Conservation (phyloP, 2,888 invertebrate species). For the Deilephila elpenor region DNA sequence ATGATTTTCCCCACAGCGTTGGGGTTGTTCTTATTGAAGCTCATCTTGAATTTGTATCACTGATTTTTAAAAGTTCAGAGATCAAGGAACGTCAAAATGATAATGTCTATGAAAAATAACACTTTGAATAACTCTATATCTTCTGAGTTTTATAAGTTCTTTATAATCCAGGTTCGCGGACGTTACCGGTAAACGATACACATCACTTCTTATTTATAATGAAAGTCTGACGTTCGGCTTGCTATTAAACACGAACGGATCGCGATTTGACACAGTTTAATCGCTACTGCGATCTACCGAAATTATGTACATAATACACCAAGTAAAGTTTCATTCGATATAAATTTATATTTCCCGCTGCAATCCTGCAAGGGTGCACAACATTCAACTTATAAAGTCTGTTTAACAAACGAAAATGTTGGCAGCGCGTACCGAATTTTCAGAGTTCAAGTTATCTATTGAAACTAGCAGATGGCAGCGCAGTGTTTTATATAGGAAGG, state of each 20-base stretch:
- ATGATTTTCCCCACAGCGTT: constrained; percentile 81
- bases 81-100: constrained; percentile 78
- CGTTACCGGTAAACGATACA: constrained; percentile 62
- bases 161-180: constrained; percentile 74
- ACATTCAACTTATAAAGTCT: constrained; percentile 67
- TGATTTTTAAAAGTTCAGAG: constrained; percentile 44
- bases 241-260: constrained; percentile 47
- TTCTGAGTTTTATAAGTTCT: constrained; percentile 56
- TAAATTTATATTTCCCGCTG: constrained; percentile 67
- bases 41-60: constrained; percentile 72
- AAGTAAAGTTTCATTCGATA: constrained; percentile 55
- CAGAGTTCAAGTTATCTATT: constrained; percentile 82
- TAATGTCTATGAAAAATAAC: constrained; percentile 69
- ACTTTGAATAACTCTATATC: constrained; percentile 64
- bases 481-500: constrained; percentile 80
- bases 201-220: constrained; percentile 55
- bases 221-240: constrained; percentile 36
- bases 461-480: constrained; percentile 84
- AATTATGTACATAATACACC: constrained; percentile 43
- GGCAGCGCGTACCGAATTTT: constrained; percentile 76
- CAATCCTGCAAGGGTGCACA: constrained; percentile 64
- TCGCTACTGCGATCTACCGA: constrained; percentile 46
- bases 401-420: constrained; percentile 67
- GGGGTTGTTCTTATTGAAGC: constrained; percentile 82
- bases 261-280: constrained; percentile 67